These are phyloP conservation scores for Zosterops pallidus DNA, from an alignment of 2,113 vertebrate genomes.

Conservation along the genomic window DNA sequence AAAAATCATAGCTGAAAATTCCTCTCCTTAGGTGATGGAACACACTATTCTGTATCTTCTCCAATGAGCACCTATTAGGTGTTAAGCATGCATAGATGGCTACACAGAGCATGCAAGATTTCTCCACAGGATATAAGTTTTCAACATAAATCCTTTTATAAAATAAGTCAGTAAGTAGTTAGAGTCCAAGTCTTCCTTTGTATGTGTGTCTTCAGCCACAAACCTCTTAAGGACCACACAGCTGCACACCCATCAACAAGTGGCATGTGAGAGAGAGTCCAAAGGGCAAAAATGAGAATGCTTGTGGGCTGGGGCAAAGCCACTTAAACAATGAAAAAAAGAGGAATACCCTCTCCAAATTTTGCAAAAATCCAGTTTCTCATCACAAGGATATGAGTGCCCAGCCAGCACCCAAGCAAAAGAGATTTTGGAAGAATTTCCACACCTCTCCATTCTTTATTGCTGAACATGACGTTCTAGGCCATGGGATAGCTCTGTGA, in stretches of 20 bases:
- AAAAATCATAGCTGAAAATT: background rate
- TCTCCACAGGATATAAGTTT: background rate
- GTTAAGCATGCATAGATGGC: background rate
- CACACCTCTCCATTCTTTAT: background rate
- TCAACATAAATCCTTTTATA: background rate
- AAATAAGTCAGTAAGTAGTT: background rate
- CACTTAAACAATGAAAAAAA: background rate
- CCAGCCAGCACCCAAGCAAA: background rate
- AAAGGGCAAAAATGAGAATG: background rate
- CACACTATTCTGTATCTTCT: background rate
- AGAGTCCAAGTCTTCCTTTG: background rate
- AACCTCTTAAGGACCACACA: background rate
- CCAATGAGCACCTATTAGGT: background rate
- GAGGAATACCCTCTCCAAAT: accelerated
- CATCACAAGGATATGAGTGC: background rate
- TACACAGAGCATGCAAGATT: background rate
- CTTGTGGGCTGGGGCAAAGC: accelerated
- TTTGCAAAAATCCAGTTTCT: accelerated
- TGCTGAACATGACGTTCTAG: background rate
- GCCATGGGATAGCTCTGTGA: background rate
- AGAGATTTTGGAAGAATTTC: background rate
- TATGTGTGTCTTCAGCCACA: background rate
- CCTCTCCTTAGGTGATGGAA: background rate
- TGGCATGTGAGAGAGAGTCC: background rate
- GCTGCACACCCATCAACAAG: background rate